Evolutionary conservation across 2,113 vertebrate genomes (phyloP).

Genomic region (Suncus etruscus): DNA sequence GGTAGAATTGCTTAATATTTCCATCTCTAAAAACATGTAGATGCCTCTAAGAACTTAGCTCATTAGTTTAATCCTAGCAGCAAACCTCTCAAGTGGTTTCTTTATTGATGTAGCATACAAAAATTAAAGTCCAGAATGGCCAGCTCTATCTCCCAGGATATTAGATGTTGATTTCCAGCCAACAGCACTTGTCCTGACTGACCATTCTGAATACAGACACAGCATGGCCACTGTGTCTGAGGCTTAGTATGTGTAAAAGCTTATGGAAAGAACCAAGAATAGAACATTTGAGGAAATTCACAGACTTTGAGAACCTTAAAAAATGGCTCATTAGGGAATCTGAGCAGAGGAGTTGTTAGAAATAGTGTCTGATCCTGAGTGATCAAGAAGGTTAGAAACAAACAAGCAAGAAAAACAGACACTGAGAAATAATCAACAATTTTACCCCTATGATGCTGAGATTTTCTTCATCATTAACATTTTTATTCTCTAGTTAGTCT

Average conservation of each 20-base stretch:
- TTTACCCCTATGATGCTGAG: background rate
- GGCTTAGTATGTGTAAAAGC: background rate
- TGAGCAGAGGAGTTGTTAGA: background rate
- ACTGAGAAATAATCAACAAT: background rate
- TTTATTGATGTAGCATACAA: background rate
- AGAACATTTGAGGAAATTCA: background rate
- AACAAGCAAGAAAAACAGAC: background rate
- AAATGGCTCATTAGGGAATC: background rate
- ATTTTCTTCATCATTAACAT: conserved; percentile 42
- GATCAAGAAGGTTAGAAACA: background rate
- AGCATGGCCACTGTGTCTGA: background rate
- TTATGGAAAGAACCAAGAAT: background rate
- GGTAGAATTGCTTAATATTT: too few species aligned
- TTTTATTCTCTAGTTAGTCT: conserved; percentile 29
- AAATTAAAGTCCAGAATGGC: background rate
- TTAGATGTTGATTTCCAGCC: background rate
- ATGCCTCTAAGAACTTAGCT: background rate
- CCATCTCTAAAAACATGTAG: too few species aligned
- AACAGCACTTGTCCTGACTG: too few species aligned
- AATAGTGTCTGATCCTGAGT: background rate
- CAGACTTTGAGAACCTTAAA: background rate
- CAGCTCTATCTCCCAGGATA: background rate
- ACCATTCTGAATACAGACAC: background rate
- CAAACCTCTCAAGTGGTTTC: background rate
- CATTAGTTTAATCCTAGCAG: conserved; percentile 7